Evolutionary conservation across 2,113 vertebrate species (phyloP).

Genomic region (Odobenus rosmarus): DNA sequence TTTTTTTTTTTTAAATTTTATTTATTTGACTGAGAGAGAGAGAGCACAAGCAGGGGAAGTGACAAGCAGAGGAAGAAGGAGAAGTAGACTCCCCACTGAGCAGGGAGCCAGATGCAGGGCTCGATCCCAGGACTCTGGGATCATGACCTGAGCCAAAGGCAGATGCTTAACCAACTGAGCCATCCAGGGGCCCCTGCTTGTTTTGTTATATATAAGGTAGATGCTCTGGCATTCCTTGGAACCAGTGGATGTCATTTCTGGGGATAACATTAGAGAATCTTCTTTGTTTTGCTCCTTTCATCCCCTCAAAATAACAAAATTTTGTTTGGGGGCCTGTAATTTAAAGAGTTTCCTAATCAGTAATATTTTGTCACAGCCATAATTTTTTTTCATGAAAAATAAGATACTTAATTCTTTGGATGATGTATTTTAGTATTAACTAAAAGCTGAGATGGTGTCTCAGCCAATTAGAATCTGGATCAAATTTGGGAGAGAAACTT

Average conservation of each 20-base stretch:
- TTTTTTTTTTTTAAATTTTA: background rate
- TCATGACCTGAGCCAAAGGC: background rate
- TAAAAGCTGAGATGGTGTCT: background rate
- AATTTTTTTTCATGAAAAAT: background rate
- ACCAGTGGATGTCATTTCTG: background rate
- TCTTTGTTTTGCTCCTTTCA: background rate
- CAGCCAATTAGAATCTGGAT: slow-evolving; percentile 20
- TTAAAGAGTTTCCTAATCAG: background rate
- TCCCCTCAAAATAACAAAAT: background rate
- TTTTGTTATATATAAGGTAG: background rate
- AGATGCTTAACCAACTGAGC: background rate
- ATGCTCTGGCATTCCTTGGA: background rate
- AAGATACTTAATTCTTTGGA: background rate
- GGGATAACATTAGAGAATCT: background rate
- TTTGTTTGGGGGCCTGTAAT: background rate
- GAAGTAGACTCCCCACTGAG: background rate
- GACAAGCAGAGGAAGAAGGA: background rate
- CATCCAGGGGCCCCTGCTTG: background rate
- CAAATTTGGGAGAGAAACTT: slow-evolving; percentile 8
- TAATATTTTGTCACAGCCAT: slow-evolving; percentile 5
- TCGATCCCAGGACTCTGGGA: background rate
- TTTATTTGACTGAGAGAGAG: too few species aligned
- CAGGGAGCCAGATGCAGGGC: background rate
- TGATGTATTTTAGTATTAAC: background rate
- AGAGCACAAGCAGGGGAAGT: too few species aligned